Evolutionary conservation across 2,113 vertebrate genomes (phyloP), one percentile per base, ranked within the genome.

Genomic region (Craseonycteris thonglongyai): DNA sequence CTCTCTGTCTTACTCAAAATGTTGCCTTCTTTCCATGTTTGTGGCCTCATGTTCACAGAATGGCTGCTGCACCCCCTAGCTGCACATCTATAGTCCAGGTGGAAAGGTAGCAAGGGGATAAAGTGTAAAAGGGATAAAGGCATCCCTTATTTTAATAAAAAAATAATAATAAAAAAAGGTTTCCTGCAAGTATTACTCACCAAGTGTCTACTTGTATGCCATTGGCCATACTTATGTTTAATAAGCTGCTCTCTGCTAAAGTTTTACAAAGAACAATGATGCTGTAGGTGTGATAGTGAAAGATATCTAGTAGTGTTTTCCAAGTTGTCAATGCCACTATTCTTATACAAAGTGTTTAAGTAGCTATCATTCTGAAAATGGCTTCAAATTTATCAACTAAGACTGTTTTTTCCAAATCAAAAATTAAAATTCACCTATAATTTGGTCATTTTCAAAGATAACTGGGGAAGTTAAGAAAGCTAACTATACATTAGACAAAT

Each of bases 391-490:
- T 30, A 45, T 69, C 84, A 15, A 14, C 13, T 33, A 76, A 49
- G 49, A 75, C 54, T 9, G 19, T 51, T 45, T 76, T 19, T 49
- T 21, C 59, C 51, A 51, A 82, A 69, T 79, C 28, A 92, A 80
- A 87, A 86, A 63, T n/a, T 90, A 94, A 93, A 92, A 45, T 15
- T 88, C 19, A 85, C 38, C 74, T 78, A 49, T 22, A 81, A 58
- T 75, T 35, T 88, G 7, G 40, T 88, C 21, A 91, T 54, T 88
- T 33, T 38, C 47, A 88, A 76, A 88, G 21, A 69, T 49, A 49
- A 69, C 12, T 79, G 63, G 13, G 13, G 59, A 93, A 86, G 84
- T 40, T 42, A 88, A 80, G 8, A 94, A 93, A 35, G 2, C 1
- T 38, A 65, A 49, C 18, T 28, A 4, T 88, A 35, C 11, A 24